A percentile compares a stretch with the other conserved stretches of the same genome.
phyloP scores from a whole-genome alignment of 2,888 invertebrate genomes.

The Andrena trimmerana region DNA sequence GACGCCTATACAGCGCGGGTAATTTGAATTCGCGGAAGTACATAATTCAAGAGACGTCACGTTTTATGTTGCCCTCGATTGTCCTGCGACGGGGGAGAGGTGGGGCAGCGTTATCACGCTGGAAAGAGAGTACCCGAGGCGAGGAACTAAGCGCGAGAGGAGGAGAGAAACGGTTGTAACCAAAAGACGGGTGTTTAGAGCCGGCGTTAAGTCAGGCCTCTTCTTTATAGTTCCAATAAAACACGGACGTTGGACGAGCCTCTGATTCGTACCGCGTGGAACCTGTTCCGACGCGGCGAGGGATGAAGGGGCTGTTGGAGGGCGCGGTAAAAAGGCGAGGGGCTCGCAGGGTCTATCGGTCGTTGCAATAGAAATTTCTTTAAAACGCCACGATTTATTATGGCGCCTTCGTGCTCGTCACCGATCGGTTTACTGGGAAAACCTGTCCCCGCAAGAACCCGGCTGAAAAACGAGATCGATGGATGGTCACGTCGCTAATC shows the following conservation, averaged over 20 bases:
- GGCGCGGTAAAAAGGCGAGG: constrained; percentile 20
- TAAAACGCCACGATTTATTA: constrained; percentile 62
- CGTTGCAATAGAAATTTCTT: constrained; percentile 45
- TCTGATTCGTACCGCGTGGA: constrained; percentile 44
- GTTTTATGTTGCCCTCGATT: constrained; percentile 43
- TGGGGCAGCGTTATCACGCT: not conserved
- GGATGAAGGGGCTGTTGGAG: not conserved
- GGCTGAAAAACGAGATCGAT: constrained; percentile 61
- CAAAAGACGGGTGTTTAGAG: constrained; percentile 50
- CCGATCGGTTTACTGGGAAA: constrained; percentile 48
- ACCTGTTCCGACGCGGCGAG: constrained; percentile 54
- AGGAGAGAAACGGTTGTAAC: not conserved
- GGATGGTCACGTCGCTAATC: constrained; percentile 40
- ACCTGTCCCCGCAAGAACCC: constrained; percentile 46
- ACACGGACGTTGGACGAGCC: constrained; percentile 37
- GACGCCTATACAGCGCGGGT: constrained; percentile 28
- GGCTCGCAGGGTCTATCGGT: constrained; percentile 15
- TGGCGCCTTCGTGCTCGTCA: constrained; percentile 53
- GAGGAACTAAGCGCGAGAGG: not conserved
- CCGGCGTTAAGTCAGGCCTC: constrained; percentile 43
- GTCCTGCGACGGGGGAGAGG: not conserved
- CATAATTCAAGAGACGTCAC: constrained; percentile 30
- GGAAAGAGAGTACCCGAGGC: not conserved
- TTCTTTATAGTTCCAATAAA: constrained; percentile 63
- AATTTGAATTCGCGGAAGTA: constrained; percentile 58